Evolutionary conservation across 2,113 vertebrate species (phyloP).

Genomic region (Cololabis saira): DNA sequence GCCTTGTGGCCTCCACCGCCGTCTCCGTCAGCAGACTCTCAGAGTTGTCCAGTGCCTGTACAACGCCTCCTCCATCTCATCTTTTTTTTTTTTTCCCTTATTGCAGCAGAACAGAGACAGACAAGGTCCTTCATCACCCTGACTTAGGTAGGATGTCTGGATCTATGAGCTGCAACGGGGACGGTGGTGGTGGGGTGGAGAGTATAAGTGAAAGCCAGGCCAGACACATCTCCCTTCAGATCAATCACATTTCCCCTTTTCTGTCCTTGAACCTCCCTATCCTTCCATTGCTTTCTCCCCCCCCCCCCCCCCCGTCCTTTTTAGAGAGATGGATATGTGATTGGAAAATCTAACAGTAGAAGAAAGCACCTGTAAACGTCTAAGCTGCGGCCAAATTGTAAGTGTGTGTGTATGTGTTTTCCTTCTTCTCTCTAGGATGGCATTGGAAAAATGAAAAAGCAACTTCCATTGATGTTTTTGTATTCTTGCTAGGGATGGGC

Average conservation of each 20-base stretch:
- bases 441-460: constrained; percentile 17
- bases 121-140: constrained; percentile 76
- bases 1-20: constrained; percentile 22
- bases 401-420: constrained; percentile 9
- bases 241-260: constrained; percentile 76
- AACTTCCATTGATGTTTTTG: too few relatives aligned
- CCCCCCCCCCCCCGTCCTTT: constrained; percentile 57
- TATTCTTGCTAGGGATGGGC: too few relatives aligned
- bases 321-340: constrained; percentile 65
- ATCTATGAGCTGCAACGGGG: constrained; percentile 70
- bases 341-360: constrained; percentile 50
- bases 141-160: constrained; percentile 76
- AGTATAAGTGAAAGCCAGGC: constrained; percentile 61
- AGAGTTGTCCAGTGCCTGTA: constrained; percentile 57
- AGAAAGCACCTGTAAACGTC: constrained; percentile 40
- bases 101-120: constrained; percentile 57
- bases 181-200: constrained; percentile 22
- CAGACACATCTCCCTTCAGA: constrained; percentile 80
- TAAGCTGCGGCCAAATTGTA: constrained; percentile 9
- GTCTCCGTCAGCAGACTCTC: constrained; percentile 34
- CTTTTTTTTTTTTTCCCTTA: constrained; percentile 46
- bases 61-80: constrained; percentile 37
- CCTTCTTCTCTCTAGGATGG: background rate
- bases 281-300: constrained; percentile 45
- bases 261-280: constrained; percentile 73